Evolutionary conservation across 1,140 invertebrate species (phyloP), one percentile per base, ranked within the genome.

Genomic region (Oppia nitens): DNA sequence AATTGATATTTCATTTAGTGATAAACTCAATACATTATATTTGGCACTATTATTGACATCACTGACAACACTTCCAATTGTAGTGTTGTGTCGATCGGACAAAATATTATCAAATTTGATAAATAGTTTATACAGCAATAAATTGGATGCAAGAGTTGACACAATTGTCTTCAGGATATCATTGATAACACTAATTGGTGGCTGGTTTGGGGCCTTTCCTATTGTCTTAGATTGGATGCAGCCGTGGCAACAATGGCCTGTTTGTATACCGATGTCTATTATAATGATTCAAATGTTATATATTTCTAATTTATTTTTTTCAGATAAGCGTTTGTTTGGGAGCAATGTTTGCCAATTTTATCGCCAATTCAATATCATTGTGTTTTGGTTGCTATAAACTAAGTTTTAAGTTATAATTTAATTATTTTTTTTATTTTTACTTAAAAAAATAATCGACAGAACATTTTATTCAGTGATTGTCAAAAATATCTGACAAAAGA

Each of bases 171-270:
- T 54, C 12, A 9, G 4, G 17, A 54, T 9, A 11, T 25, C n/a
- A 21, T 25, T 21, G 9, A 9, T 25, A 20, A 29, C 28, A 25
- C n/a, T 23, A n/a, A 6, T 29, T 25, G 53, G 24, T n/a, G 9
- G 4, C 4, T 54, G 53, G 53, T 20, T 54, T n/a, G 24, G 53
- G 9, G 53, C 53, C 21, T 54, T 54, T 28, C 53, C 53, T 27
- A 23, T 54, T 9, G 25, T 21, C 9, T 20, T 54, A 6, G 53
- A 54, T 25, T 54, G 53, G 53, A 4, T 6, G 11, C n/a, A 54
- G 25, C 53, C 53, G 24, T 54, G 53, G 53, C 21, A 54, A 20
- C 4, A 25, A 25, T 54, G n/a, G 17, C 53, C 53, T 25, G 53
- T 54, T 9, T 21, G n/a, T 29, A 28, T 4, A 21, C 20, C 27